phyloP scores from a whole-genome alignment of 2,888 invertebrate genomes.

The Odontocerum albicorne region DNA sequence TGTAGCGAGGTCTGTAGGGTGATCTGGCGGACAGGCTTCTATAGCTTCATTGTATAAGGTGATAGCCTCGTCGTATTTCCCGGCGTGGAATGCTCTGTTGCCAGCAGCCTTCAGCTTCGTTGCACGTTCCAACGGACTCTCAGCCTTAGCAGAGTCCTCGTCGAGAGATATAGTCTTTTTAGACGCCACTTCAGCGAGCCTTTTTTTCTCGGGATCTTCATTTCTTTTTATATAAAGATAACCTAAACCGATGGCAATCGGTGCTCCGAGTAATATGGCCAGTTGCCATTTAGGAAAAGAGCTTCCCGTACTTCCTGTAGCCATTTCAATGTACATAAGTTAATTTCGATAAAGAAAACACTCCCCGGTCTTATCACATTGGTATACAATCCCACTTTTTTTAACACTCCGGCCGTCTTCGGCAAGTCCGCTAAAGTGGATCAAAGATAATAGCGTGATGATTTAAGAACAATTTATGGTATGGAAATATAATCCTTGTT shows the following conservation, averaged over 20 bases:
- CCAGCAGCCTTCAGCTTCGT: constrained; percentile 84
- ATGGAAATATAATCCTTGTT: no score
- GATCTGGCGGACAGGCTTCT: constrained; percentile 77
- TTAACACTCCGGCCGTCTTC: no score
- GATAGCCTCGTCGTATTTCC: constrained; percentile 91
- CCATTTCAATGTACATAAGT: constrained; percentile 25
- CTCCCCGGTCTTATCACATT: no score
- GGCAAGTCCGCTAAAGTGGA: no score
- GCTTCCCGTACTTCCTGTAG: constrained; percentile 47
- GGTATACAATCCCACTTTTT: no score
- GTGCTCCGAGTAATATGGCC: constrained; percentile 80
- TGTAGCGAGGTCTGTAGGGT: constrained; percentile 77
- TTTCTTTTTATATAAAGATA: constrained; percentile 71
- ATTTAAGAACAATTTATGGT: no score
- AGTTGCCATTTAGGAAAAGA: constrained; percentile 84
- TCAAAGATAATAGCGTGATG: no score
- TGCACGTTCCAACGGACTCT: constrained; percentile 71
- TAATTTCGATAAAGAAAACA: no score
- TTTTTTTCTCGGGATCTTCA: constrained; percentile 58
- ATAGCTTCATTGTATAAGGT: constrained; percentile 90
- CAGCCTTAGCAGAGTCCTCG: constrained; percentile 51
- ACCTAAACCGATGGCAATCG: constrained; percentile 80
- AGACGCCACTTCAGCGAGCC: constrained; percentile 53
- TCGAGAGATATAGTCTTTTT: constrained; percentile 65
- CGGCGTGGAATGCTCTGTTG: constrained; percentile 81